These are phyloP conservation scores for Achlya flavicornis DNA, from an alignment of 2,888 invertebrate genomes.

Conservation along the genomic window DNA sequence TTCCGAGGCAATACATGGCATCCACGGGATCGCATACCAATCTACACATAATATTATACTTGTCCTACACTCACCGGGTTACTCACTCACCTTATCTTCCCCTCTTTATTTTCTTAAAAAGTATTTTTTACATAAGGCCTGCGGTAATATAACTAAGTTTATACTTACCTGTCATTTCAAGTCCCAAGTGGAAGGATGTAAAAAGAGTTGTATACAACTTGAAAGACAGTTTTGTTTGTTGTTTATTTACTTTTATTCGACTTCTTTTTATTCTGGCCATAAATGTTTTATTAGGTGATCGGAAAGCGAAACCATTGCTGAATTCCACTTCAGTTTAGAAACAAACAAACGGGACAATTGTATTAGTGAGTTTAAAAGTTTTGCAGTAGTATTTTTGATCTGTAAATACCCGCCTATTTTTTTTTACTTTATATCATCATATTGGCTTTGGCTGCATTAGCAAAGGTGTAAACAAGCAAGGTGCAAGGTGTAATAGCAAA, in stretches of 20 bases:
- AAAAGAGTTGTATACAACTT: constrained; percentile 42
- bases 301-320: constrained; percentile 33
- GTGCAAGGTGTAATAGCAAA: too few species aligned
- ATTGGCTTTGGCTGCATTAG: too few species aligned
- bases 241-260: constrained; percentile 40
- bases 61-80: too few species aligned
- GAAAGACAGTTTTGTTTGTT: constrained; percentile 34
- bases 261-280: constrained; percentile 49
- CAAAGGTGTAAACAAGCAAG: too few species aligned
- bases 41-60: too few species aligned
- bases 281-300: constrained; percentile 61
- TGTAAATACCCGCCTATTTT: background rate
- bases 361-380: background rate
- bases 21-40: too few species aligned
- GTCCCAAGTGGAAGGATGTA: constrained; percentile 38
- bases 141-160: background rate
- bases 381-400: background rate
- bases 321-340: constrained; percentile 41
- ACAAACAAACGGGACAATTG: constrained; percentile 40
- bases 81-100: too few species aligned
- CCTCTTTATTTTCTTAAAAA: background rate
- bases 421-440: too few species aligned
- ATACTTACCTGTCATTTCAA: constrained; percentile 20
- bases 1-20: too few species aligned
- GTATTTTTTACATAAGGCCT: too few species aligned